phyloP scores from a whole-genome alignment of 2,113 vertebrate species.

The Clarias macrocephalus region DNA sequence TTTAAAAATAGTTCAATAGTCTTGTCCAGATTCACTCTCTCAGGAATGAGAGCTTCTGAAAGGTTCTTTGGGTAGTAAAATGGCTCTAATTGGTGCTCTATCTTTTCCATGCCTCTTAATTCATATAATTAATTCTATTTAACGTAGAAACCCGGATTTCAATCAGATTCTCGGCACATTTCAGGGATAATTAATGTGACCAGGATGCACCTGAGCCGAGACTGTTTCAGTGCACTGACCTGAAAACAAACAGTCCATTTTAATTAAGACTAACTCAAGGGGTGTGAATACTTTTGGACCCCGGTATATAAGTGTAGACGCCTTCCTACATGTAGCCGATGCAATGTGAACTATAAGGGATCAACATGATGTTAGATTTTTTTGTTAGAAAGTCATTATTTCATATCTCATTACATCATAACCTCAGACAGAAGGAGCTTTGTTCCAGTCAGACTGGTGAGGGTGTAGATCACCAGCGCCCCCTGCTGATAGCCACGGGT shows the following conservation, averaged over 20 bases:
- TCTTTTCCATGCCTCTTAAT: not conserved
- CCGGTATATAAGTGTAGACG: not conserved
- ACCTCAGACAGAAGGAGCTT: not conserved
- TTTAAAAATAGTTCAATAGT: not conserved
- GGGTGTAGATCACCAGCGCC: constrained; percentile 17
- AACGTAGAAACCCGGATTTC: not conserved
- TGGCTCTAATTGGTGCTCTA: not conserved
- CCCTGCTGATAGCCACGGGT: constrained; percentile 33
- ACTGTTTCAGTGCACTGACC: not conserved
- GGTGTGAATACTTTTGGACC: not conserved
- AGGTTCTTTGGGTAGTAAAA: not conserved
- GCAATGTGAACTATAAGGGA: not conserved
- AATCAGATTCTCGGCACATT: not conserved
- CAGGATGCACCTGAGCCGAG: not conserved
- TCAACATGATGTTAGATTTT: not conserved
- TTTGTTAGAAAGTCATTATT: not conserved
- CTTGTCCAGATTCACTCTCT: not conserved
- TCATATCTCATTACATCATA: not conserved
- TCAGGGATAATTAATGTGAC: not conserved
- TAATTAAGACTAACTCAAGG: not conserved
- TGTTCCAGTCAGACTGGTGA: not conserved
- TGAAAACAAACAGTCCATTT: not conserved
- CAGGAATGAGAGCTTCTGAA: not conserved
- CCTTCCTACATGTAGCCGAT: not conserved
- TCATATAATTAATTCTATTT: not conserved